Evolutionary conservation across 2,888 invertebrate species (phyloP), one percentile per base, ranked within the genome.

Genomic region (Pimpla rufipes): DNA sequence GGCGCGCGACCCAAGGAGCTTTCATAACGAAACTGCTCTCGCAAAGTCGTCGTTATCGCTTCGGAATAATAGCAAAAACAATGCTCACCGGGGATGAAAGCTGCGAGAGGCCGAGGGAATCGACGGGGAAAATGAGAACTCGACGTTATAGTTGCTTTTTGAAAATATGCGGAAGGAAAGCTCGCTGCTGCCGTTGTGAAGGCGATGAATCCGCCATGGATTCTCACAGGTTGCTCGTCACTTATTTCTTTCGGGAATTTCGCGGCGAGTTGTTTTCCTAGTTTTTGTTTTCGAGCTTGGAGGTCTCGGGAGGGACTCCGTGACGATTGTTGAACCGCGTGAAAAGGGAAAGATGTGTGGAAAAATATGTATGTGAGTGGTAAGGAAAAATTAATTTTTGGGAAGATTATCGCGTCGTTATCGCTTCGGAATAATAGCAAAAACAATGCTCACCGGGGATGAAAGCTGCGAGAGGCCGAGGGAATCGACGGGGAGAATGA

Each of bases 151-250:
- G 11, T 18, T 10, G 3, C 5, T 23, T 50, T 40, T 42, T 57
- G 42, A 42, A 42, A 42, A 40, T 5, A 29, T 29, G 29, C 29
- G 29, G n/a, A n/a, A 4, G 7, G 7, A 37, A 21, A 40, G 21
- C 18, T n/a, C 10, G 16, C 7, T 4, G 13, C 18, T 18, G 52
- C 18, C 21, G 23, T 57, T 45, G 23, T 73, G 3, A 29, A 42
- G 29, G 23, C 42, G 42, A 71, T 42, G 42, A 29, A n/a, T n/a
- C 16, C 57, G 42, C 57, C 6, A 57, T 29, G 59, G 45, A 59
- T 73, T 71, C 59, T 73, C 71, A 57, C 23, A 59, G 71, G 59
- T 57, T 45, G 71, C 71, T 23, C 57, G 57, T 71, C 21, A 45
- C 42, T 23, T 55, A n/a, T n/a, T 66, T 40, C 37, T 37, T n/a